Evolutionary conservation across 2,113 vertebrate genomes (phyloP).

Genomic region (Emydocephalus ijimae): DNA sequence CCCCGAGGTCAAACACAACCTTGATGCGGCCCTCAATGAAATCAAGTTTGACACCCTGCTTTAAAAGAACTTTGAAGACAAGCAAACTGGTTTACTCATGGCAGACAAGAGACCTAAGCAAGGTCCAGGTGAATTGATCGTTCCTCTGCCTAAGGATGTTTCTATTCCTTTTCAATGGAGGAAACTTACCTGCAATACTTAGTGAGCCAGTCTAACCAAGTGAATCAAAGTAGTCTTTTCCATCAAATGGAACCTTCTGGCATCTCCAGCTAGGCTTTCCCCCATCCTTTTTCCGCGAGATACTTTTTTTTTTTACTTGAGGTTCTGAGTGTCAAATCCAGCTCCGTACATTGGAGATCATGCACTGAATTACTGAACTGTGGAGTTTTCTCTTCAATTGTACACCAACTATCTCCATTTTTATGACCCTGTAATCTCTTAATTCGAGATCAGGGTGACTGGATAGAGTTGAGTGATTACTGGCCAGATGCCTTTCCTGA

Average conservation of each 20-base stretch:
- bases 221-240: not conserved
- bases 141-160: not conserved
- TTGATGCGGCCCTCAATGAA: too few relatives aligned
- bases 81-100: not conserved
- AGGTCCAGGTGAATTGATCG: not conserved
- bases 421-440: not conserved
- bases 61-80: not conserved
- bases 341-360: not conserved
- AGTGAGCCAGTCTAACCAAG: not conserved
- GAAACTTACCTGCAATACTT: not conserved
- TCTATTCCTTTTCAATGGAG: not conserved
- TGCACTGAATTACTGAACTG: not conserved
- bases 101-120: not conserved
- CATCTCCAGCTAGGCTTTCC: not conserved
- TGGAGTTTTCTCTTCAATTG: not conserved
- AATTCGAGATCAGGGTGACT: not conserved
- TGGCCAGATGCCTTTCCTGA: not conserved
- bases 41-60: too few relatives aligned
- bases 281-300: not conserved
- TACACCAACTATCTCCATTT: not conserved
- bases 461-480: not conserved
- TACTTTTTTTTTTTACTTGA: not conserved
- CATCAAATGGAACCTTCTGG: not conserved
- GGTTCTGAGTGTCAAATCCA: not conserved
- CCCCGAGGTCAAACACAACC: too few relatives aligned